Evolutionary conservation across 2,797 vertebrate genomes (phyloP).

Genomic region (Meriones psammophilus): DNA sequence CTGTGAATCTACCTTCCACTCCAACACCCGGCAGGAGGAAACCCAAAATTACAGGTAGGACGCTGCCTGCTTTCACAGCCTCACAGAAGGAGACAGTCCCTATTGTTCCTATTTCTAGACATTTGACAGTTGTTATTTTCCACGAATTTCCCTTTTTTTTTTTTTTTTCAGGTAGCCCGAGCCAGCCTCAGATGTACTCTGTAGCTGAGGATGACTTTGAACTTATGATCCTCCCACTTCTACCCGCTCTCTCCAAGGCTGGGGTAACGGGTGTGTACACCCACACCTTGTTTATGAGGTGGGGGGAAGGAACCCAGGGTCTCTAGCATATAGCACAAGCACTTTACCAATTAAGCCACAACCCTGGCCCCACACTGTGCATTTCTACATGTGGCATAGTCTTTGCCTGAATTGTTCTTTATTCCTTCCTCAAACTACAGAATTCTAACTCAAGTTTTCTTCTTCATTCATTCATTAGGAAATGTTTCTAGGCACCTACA

Average conservation of each 20-base stretch:
- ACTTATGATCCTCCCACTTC: background rate
- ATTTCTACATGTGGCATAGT: background rate
- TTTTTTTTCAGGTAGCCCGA: background rate
- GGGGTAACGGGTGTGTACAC: background rate
- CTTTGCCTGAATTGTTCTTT: conserved; percentile 13
- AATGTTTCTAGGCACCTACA: conserved; percentile 6
- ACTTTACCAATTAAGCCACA: background rate
- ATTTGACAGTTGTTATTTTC: conserved; percentile 16
- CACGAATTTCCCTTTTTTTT: background rate
- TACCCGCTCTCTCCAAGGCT: fast-evolving
- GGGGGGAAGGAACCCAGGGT: background rate
- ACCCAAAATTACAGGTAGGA: background rate
- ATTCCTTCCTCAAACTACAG: background rate
- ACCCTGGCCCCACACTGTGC: background rate
- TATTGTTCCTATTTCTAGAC: conserved; percentile 25
- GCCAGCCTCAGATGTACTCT: background rate
- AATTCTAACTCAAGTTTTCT: background rate
- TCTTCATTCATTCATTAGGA: conserved; percentile 57
- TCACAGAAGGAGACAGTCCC: background rate
- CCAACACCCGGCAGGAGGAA: background rate
- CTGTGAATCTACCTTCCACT: background rate
- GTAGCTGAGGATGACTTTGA: background rate
- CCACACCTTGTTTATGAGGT: background rate
- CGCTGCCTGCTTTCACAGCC: background rate
- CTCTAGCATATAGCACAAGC: background rate